These are phyloP conservation scores for Stigmatopora argus DNA, from an alignment of 2,113 vertebrate genomes.

Conservation along the genomic window DNA sequence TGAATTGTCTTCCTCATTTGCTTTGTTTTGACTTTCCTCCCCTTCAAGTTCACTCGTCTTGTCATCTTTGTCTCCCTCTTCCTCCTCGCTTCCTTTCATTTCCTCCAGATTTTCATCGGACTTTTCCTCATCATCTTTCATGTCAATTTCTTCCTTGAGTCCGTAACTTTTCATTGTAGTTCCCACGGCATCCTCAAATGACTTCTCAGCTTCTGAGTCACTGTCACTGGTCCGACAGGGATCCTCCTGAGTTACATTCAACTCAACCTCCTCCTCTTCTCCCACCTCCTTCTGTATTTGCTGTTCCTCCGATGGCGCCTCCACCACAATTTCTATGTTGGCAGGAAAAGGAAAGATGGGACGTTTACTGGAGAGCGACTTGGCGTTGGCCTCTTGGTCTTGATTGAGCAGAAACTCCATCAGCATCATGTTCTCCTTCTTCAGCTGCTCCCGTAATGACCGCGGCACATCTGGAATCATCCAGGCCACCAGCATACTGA, in stretches of 20 bases:
- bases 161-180: neutral
- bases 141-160: slow-evolving; percentile 7
- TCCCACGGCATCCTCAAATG: slow-evolving; percentile 15
- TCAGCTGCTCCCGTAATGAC: slow-evolving; percentile 88
- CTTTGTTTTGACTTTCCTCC: slow-evolving; percentile 7
- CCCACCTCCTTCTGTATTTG: slow-evolving; percentile 18
- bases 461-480: slow-evolving; percentile 92
- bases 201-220: slow-evolving; percentile 31
- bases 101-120: slow-evolving; percentile 6
- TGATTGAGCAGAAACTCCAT: slow-evolving; percentile 89
- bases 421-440: slow-evolving; percentile 83
- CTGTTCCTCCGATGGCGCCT: slow-evolving; percentile 37
- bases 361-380: slow-evolving; percentile 13
- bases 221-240: slow-evolving; percentile 10
- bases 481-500: slow-evolving; percentile 94
- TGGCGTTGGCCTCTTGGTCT: slow-evolving; percentile 75
- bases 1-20: slow-evolving; percentile 6
- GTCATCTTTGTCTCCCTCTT: slow-evolving; percentile 2
- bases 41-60: slow-evolving; percentile 5
- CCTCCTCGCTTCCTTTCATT: neutral
- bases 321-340: slow-evolving; percentile 55
- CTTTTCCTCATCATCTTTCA: slow-evolving; percentile 8
- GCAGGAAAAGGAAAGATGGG: slow-evolving; percentile 11
- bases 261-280: slow-evolving; percentile 22
- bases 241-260: slow-evolving; percentile 25